Evolutionary conservation across 2,113 vertebrate genomes (phyloP).

Genomic region (Pomatostomus ruficeps): DNA sequence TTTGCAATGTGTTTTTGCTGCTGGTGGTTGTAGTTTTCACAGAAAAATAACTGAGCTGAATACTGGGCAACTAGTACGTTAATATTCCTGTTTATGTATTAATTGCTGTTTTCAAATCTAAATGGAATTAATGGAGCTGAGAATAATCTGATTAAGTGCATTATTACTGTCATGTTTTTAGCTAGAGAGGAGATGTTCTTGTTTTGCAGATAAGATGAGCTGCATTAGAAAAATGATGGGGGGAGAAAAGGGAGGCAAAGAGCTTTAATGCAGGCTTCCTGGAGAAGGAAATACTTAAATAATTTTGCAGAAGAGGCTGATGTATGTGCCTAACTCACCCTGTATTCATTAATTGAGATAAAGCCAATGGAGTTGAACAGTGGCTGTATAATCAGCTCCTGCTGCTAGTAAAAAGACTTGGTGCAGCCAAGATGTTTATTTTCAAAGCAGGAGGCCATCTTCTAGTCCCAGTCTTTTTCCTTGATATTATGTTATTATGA

Average conservation of each 20-base stretch:
- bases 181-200: neutral
- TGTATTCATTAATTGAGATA: conserved; percentile 45
- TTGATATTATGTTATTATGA: conserved; percentile 12
- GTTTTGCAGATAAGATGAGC: neutral
- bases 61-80: neutral
- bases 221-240: neutral
- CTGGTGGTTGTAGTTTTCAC: neutral
- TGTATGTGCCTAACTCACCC: neutral
- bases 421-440: conserved; percentile 42
- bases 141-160: conserved; percentile 47
- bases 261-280: neutral
- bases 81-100: conserved; percentile 28
- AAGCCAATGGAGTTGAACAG: conserved; percentile 21
- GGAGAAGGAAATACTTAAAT: conserved; percentile 12
- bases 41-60: neutral
- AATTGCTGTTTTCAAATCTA: conserved; percentile 33
- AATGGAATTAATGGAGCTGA: conserved; percentile 38
- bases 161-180: conserved; percentile 35
- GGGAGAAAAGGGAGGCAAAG: neutral
- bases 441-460: conserved; percentile 52
- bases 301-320: conserved; percentile 2
- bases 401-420: conserved; percentile 24
- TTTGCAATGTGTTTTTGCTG: neutral
- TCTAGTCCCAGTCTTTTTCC: neutral
- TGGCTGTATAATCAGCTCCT: conserved; percentile 23